A percentile compares a stretch with the other conserved stretches of the same genome.
Evolutionary conservation across 35 echinoderm and acorn worm genomes (phyloP).

Genomic region (Eucidaris tribuloides): DNA sequence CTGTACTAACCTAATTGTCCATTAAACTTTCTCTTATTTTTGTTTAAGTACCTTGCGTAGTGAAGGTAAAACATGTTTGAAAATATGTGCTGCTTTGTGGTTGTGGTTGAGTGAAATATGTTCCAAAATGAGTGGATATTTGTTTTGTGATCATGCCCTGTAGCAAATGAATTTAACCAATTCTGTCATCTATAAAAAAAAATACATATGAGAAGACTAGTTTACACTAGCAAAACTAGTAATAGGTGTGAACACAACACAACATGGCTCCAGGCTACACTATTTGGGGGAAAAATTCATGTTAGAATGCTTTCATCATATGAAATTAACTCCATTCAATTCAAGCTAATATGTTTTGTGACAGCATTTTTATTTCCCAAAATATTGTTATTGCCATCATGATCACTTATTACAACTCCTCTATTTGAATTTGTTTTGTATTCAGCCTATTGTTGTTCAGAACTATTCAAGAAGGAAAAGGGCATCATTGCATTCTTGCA

Average conservation of each 20-base stretch:
- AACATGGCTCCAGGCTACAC: not conserved
- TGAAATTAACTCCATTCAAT: not conserved
- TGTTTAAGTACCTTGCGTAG: too few species aligned
- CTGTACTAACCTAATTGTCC: too few species aligned
- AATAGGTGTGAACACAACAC: not conserved
- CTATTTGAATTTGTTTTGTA: not conserved
- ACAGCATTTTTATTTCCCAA: not conserved
- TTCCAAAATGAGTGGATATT: too few species aligned
- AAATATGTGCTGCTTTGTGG: too few species aligned
- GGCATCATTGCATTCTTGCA: conserved; percentile 57
- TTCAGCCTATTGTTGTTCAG: conserved; percentile 64
- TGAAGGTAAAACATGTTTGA: too few species aligned
- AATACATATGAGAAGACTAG: too few species aligned
- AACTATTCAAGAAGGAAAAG: conserved; percentile 72
- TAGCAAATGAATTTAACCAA: too few species aligned
- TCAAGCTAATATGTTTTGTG: not conserved
- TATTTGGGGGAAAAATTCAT: not conserved
- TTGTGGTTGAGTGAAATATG: too few species aligned
- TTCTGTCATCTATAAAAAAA: too few species aligned
- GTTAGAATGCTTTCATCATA: not conserved
- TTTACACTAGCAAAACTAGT: too few species aligned
- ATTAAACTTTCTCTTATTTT: too few species aligned
- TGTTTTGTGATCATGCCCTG: too few species aligned
- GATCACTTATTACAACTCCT: not conserved
- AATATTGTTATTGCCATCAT: not conserved